Conservation (phyloP, 2,888 invertebrate species). For the Hypolimnas misippus region DNA sequence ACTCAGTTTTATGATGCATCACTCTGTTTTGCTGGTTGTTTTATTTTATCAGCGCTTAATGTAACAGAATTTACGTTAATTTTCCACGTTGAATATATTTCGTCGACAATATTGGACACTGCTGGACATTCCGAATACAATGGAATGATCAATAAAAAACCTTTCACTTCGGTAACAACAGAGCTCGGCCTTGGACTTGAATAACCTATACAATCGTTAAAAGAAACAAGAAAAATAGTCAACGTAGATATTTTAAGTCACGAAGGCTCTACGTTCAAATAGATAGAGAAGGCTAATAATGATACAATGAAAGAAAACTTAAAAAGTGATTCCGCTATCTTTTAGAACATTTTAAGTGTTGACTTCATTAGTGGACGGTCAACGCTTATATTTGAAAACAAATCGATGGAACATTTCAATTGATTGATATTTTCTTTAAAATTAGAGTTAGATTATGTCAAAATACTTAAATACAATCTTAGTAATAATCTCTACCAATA, state of each 20-base stretch:
- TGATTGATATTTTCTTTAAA: neutral
- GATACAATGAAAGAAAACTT: neutral
- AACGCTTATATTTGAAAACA: neutral
- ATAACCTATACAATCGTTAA: constrained; percentile 30
- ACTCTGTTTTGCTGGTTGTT: neutral
- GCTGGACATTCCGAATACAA: constrained; percentile 26
- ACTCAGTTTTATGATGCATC: neutral
- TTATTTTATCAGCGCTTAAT: neutral
- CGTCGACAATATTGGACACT: constrained; percentile 11
- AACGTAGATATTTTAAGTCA: constrained; percentile 17
- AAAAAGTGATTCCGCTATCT: neutral
- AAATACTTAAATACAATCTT: too few species aligned
- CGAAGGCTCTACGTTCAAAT: constrained; percentile 24
- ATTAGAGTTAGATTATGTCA: neutral
- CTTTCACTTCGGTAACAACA: constrained; percentile 38
- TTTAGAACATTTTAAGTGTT: neutral
- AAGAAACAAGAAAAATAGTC: constrained; percentile 33
- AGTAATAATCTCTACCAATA: too few species aligned
- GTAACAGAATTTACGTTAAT: neutral
- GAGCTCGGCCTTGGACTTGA: constrained; percentile 40
- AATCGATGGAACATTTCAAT: neutral
- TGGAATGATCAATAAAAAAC: constrained; percentile 28
- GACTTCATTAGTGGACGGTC: neutral
- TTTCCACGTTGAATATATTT: neutral
- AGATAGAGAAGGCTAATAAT: constrained; percentile 11